Conservation (phyloP, 1,140 invertebrate genomes). For the Bombus superbus region DNA sequence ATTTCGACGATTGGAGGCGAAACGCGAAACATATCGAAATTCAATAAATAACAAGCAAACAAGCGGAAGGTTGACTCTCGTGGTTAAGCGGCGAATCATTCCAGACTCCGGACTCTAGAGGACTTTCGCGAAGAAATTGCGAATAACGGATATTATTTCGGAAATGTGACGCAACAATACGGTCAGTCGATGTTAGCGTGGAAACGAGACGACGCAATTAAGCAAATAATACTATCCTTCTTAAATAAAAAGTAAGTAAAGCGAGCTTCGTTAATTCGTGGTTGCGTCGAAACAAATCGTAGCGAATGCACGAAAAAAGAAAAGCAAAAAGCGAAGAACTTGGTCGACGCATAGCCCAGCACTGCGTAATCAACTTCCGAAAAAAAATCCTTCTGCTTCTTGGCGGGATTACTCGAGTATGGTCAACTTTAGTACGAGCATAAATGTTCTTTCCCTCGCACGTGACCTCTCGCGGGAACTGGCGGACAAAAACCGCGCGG, state of each 20-base stretch:
- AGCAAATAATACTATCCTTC: neutral
- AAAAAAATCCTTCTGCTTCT: neutral
- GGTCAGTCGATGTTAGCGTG: neutral
- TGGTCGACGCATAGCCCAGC: neutral
- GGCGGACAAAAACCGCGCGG: neutral
- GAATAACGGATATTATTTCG: too few species aligned
- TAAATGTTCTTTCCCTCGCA: neutral
- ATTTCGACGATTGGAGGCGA: too few species aligned
- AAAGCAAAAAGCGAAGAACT: neutral
- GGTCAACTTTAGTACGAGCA: neutral
- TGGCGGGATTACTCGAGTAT: neutral
- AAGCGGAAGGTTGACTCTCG: neutral
- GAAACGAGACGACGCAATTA: conserved; percentile 1
- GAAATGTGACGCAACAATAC: conserved; percentile 2
- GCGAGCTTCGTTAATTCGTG: neutral
- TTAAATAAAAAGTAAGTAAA: conserved; percentile 39
- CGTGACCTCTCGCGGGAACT: neutral
- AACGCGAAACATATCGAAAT: too few species aligned
- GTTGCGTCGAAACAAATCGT: conserved; percentile 16
- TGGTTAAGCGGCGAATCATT: neutral
- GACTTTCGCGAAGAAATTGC: too few species aligned
- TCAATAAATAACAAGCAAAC: too few species aligned
- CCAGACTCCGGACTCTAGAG: too few species aligned
- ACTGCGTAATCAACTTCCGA: conserved; percentile 13
- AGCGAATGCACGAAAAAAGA: neutral